Percentiles rank a stretch among this genome's conserved stretches.
These are phyloP conservation scores for Garrulus glandarius DNA, from an alignment of 2,797 vertebrate species.

Conservation along the genomic window DNA sequence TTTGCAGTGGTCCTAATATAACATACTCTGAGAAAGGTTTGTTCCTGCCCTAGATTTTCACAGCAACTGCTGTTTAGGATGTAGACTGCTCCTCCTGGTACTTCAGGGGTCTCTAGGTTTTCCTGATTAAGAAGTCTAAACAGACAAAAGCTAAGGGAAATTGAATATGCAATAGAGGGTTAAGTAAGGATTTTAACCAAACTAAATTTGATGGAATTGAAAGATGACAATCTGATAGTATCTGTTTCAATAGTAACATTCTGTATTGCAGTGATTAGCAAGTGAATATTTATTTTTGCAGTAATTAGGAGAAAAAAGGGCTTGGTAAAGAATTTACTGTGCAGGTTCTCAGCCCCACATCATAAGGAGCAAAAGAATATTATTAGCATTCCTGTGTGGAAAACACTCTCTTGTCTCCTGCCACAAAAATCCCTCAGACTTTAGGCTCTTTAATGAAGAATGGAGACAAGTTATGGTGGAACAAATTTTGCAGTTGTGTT, in stretches of 20 bases:
- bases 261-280: background rate
- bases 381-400: background rate
- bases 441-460: background rate
- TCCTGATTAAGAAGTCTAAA: background rate
- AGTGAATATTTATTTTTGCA: background rate
- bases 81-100: background rate
- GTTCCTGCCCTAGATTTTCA: background rate
- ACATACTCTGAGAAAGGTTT: background rate
- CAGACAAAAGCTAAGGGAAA: background rate
- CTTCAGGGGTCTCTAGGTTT: background rate
- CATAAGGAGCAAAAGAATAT: background rate
- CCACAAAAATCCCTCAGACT: background rate
- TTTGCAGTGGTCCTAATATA: background rate
- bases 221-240: background rate
- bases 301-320: background rate
- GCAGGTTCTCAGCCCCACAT: background rate
- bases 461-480: background rate
- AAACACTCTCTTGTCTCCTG: background rate
- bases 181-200: background rate
- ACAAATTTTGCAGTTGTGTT: background rate
- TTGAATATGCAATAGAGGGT: fast-evolving
- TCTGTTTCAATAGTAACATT: background rate
- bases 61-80: background rate
- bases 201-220: background rate
- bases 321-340: background rate